These are phyloP conservation scores for Zonotrichia leucophrys DNA, from an alignment of 2,113 vertebrate species.

Conservation along the genomic window DNA sequence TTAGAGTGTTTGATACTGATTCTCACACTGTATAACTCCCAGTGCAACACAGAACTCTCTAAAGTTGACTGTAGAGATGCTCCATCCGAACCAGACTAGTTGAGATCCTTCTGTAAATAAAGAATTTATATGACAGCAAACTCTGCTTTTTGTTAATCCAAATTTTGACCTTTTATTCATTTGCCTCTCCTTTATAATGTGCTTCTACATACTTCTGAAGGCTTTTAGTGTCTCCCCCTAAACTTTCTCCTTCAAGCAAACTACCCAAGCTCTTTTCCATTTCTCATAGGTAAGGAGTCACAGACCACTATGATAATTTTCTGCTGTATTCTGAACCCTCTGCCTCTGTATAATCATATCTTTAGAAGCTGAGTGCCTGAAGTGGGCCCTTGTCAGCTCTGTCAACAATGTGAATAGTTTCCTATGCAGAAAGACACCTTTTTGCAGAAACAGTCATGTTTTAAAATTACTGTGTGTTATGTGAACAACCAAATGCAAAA, in stretches of 20 bases:
- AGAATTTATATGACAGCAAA: not conserved
- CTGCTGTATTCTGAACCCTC: not conserved
- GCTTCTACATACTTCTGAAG: not conserved
- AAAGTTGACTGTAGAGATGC: not conserved
- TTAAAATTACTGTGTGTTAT: not conserved
- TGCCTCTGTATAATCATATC: not conserved
- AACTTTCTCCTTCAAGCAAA: not conserved
- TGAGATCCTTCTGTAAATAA: not conserved
- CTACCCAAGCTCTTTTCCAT: not conserved
- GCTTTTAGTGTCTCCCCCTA: not conserved
- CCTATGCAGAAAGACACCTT: not conserved
- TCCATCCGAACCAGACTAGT: not conserved
- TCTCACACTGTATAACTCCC: conserved; percentile 28
- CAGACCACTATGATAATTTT: not conserved
- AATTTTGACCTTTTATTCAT: not conserved
- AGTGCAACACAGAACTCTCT: not conserved
- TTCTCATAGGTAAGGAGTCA: not conserved
- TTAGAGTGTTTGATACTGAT: not conserved
- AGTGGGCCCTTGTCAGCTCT: not conserved
- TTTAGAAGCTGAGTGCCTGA: not conserved
- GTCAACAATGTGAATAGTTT: not conserved
- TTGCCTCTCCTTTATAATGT: not conserved
- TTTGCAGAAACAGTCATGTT: not conserved
- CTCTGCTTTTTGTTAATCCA: not conserved
- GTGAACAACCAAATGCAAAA: not conserved